These are phyloP conservation scores for Porites rus DNA, from an alignment of 92 coral and sea anemone species.

Conservation along the genomic window DNA sequence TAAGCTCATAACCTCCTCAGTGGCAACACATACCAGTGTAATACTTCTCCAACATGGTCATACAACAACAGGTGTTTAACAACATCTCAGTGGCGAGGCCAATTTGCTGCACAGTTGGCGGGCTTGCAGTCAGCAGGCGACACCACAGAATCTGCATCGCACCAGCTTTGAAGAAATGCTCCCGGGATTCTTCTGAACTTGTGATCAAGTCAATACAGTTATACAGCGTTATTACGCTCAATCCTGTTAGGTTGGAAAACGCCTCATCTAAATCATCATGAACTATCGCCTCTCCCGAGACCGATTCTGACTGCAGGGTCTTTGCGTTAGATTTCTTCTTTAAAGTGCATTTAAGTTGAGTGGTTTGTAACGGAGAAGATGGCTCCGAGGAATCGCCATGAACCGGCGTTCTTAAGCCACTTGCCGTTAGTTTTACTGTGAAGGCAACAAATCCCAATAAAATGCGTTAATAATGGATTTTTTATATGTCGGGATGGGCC, in stretches of 20 bases:
- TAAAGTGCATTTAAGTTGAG: slow-evolving; percentile 13
- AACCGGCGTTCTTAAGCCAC: slow-evolving; percentile 52
- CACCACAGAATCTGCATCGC: slow-evolving; percentile 90
- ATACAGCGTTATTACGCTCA: slow-evolving; percentile 86
- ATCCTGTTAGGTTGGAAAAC: slow-evolving; percentile 75
- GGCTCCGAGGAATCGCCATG: slow-evolving; percentile 21
- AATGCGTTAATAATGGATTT: too few species aligned
- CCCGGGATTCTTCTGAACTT: slow-evolving; percentile 71
- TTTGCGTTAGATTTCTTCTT: slow-evolving; percentile 15
- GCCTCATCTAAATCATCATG: slow-evolving; percentile 94
- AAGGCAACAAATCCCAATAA: not conserved
- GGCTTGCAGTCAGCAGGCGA: slow-evolving; percentile 80
- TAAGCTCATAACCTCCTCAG: too few species aligned
- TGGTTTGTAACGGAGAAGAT: slow-evolving; percentile 22
- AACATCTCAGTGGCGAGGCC: slow-evolving; percentile 85
- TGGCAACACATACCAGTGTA: slow-evolving; percentile 67
- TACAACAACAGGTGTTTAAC: slow-evolving; percentile 77
- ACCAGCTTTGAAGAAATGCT: slow-evolving; percentile 76
- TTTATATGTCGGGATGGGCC: too few species aligned
- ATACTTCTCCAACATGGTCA: slow-evolving; percentile 61
- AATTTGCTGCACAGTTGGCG: slow-evolving; percentile 77
- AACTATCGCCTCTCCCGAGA: slow-evolving; percentile 61
- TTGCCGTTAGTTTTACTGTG: slow-evolving; percentile 60
- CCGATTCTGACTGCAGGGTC: slow-evolving; percentile 38
- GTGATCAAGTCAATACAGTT: slow-evolving; percentile 83